Evolutionary conservation across 2,797 vertebrate species (phyloP).

Genomic region (Telmatherina bonti): DNA sequence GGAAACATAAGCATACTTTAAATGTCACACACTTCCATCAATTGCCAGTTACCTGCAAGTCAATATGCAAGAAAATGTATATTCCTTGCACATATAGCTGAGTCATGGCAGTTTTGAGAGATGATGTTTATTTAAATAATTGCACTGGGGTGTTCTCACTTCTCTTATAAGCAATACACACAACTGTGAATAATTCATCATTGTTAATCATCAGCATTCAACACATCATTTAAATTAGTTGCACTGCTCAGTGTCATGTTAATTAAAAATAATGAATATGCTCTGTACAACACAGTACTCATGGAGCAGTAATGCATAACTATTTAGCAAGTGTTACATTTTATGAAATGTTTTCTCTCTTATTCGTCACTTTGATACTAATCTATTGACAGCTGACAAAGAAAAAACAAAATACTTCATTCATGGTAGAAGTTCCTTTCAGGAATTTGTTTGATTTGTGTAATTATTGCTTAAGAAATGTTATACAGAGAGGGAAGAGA

Average conservation of each 20-base stretch:
- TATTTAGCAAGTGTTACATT: neutral
- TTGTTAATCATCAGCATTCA: neutral
- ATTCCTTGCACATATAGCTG: neutral
- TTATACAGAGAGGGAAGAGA: neutral
- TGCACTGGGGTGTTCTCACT: neutral
- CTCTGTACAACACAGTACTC: neutral
- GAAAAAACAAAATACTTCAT: neutral
- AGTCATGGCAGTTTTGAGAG: neutral
- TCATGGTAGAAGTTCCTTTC: neutral
- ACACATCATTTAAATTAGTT: neutral
- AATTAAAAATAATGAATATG: neutral
- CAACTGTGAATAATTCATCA: neutral
- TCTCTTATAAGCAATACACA: neutral
- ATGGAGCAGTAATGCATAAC: neutral
- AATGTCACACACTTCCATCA: neutral
- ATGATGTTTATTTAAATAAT: neutral
- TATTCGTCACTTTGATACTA: neutral
- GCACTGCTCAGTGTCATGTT: neutral
- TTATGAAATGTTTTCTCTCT: neutral
- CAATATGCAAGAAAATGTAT: neutral
- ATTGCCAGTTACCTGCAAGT: neutral
- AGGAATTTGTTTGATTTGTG: neutral
- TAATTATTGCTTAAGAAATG: neutral
- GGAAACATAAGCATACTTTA: neutral
- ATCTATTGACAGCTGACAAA: neutral